Evolutionary conservation across 1,140 invertebrate species (phyloP), one percentile per base, ranked within the genome.

Genomic region (Aphis craccivora): DNA sequence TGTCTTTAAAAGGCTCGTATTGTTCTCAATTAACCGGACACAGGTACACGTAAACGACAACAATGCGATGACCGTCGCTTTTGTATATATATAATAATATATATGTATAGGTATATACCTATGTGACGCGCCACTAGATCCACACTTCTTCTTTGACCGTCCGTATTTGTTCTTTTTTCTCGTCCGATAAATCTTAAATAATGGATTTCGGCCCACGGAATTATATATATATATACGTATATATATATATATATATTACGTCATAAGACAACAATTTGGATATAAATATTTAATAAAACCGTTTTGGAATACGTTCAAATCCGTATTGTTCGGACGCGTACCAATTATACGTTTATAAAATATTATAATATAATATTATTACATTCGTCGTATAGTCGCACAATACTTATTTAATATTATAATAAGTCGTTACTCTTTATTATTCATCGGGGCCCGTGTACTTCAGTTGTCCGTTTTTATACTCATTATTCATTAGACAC

Each of bases 21-120:
- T 93, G 91, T 93, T 86, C 91, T 55, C 91, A 43, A 93, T 93
- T 86, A 91, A 91, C 60, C 90, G 81, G 89, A 60, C 53, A 48
- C 89, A 67, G 89, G 89, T 90, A 88, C 60, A 88, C 60, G n/a
- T 76, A 88, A 88, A 53, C 25, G 55, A 90, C 11, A 43, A 90
- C 89, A 90, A 90, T 67, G 18, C 87, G 87, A 20, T 48, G 87
- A 9, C 30, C 30, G 20, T 48, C 48, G 48, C 18, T 48, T 51
- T 20, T 45, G n/a, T 87, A 4, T 25, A 51, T 48, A 48, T 45
- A 45, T 45, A 45, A 30, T 83, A 45, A 25, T 20, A 51, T 88
- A 88, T n/a, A 35, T 51, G 30, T 86, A 51, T 45, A 88, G 18
- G 22, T 88, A 51, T 83, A 37, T 83, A n/a, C n/a, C n/a, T n/a